A percentile compares a stretch with the other conserved stretches of the same genome.
phyloP scores from a whole-genome alignment of 92 coral and sea anemone species.

The Zoanthus gigantus region DNA sequence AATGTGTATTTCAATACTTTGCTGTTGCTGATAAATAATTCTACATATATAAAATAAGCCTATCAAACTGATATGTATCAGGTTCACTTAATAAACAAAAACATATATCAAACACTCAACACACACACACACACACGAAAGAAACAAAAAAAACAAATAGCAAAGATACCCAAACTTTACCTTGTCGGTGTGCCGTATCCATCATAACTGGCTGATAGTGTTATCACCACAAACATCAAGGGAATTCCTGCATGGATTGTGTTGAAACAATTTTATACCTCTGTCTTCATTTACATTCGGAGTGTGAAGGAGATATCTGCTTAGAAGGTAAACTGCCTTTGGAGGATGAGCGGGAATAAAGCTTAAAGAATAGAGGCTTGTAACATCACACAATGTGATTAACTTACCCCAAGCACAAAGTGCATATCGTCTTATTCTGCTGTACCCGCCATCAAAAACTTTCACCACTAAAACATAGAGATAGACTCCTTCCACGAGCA shows the following conservation, averaged over 20 bases:
- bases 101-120: no score
- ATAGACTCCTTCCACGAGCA: slow-evolving; percentile 93
- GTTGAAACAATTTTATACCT: not conserved
- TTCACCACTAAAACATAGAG: slow-evolving; percentile 93
- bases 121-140: no score
- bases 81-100: no score
- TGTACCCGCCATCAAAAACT: slow-evolving; percentile 88
- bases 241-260: slow-evolving; percentile 76
- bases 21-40: no score
- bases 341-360: no score
- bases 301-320: not conserved
- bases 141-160: no score
- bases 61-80: no score
- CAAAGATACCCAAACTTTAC: slow-evolving; percentile 41
- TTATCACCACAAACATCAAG: slow-evolving; percentile 85
- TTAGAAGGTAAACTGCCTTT: no score
- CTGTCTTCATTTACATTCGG: not conserved
- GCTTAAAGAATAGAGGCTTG: no score
- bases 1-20: no score
- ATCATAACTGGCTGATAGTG: slow-evolving; percentile 92
- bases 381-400: not conserved
- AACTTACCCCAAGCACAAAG: slow-evolving; percentile 95
- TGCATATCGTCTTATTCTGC: slow-evolving; percentile 80
- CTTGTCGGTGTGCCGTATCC: slow-evolving; percentile 88
- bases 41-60: no score